Conservation (phyloP, 2,888 invertebrate species). For the Lymantria dispar region DNA sequence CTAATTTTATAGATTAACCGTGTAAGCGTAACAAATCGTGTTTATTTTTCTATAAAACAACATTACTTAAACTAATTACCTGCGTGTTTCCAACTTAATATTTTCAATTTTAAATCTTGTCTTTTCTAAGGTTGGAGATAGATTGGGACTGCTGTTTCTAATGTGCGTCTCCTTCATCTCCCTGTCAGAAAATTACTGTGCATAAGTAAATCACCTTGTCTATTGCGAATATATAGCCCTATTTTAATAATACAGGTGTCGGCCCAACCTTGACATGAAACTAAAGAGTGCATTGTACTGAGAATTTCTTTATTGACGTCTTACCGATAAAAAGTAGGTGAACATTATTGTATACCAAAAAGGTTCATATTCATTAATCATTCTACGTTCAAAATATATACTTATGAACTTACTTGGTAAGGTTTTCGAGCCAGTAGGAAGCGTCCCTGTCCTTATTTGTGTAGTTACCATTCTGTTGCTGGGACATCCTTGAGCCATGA, state of each 20-base stretch:
- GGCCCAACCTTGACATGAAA: slow-evolving; percentile 52
- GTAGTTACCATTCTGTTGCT: slow-evolving; percentile 59
- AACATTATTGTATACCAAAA: not conserved
- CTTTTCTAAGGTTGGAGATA: slow-evolving; percentile 42
- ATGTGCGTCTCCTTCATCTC: slow-evolving; percentile 75
- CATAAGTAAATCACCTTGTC: slow-evolving; percentile 1
- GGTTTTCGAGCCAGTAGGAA: slow-evolving; percentile 70
- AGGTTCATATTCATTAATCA: slow-evolving; percentile 42
- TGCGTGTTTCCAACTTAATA: slow-evolving; percentile 45
- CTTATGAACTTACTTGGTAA: slow-evolving; percentile 62
- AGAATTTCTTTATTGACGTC: slow-evolving; percentile 38
- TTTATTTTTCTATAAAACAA: too few species aligned
- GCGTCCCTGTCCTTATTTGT: slow-evolving; percentile 53
- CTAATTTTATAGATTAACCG: too few species aligned
- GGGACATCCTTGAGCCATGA: slow-evolving; percentile 72
- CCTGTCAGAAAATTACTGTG: slow-evolving; percentile 42
- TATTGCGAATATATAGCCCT: not conserved
- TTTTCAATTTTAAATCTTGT: slow-evolving; percentile 37
- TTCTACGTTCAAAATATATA: slow-evolving; percentile 22
- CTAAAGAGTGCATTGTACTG: slow-evolving; percentile 39
- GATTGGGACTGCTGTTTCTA: slow-evolving; percentile 44
- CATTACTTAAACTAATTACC: slow-evolving; percentile 32
- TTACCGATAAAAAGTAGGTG: slow-evolving; percentile 18
- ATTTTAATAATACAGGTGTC: slow-evolving; percentile 6
- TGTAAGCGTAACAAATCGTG: too few species aligned